A percentile compares a stretch with the other conserved stretches of the same genome.
Conservation (phyloP, 1,140 invertebrate genomes). For the Pteromalus puparum region DNA sequence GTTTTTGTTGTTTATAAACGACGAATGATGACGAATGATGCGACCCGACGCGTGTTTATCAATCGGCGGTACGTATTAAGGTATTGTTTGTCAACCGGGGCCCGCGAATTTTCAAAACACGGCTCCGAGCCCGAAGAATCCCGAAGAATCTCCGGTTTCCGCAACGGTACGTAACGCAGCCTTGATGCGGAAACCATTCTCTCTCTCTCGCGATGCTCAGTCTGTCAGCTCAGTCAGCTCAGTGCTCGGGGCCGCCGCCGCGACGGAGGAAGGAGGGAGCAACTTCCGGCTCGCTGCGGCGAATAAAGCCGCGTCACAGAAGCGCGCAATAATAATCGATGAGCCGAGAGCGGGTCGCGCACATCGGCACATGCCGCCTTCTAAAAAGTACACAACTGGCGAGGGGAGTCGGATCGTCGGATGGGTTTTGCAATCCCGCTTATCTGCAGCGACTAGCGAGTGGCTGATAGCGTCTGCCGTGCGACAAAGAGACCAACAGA, state of each 20-base stretch:
- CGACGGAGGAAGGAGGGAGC: constrained; percentile 15
- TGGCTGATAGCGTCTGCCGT: neutral
- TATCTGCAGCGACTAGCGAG: neutral
- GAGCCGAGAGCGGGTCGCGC: neutral
- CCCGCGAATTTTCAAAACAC: neutral
- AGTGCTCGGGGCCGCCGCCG: neutral
- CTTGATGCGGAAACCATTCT: neutral
- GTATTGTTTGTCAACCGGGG: neutral
- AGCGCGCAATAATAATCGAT: constrained; percentile 29
- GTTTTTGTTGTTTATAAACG: too few species aligned
- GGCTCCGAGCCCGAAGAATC: neutral
- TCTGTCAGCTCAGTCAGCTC: too few species aligned
- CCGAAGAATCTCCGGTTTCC: neutral
- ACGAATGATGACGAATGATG: neutral
- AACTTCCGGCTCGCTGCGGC: constrained; percentile 23
- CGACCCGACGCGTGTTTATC: neutral
- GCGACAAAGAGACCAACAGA: neutral
- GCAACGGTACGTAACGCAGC: neutral
- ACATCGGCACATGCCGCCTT: neutral
- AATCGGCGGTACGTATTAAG: neutral
- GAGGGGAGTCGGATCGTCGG: neutral
- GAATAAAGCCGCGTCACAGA: neutral
- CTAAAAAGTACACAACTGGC: neutral
- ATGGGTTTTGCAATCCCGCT: neutral
- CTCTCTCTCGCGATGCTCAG: too few species aligned